Conservation (phyloP, 2,888 invertebrate species). For the Mallateleia sp. region DNA sequence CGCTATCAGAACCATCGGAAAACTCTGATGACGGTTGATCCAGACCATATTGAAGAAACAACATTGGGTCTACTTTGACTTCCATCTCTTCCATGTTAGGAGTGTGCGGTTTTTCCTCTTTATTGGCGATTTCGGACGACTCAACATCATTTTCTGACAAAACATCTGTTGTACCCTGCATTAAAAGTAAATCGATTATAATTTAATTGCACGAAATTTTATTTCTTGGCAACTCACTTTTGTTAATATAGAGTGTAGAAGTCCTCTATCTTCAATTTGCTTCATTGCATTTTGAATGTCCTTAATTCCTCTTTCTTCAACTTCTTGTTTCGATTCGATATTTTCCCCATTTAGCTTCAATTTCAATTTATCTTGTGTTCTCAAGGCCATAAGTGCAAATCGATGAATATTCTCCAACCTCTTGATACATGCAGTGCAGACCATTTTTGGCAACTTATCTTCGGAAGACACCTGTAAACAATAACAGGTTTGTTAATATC, state of each 20-base stretch:
- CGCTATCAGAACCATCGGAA: slow-evolving; percentile 87
- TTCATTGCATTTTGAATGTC: slow-evolving; percentile 86
- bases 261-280: slow-evolving; percentile 90
- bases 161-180: slow-evolving; percentile 86
- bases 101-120: slow-evolving; percentile 82
- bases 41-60: slow-evolving; percentile 91
- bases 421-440: slow-evolving; percentile 92
- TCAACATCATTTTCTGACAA: slow-evolving; percentile 84
- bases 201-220: background rate
- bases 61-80: slow-evolving; percentile 93
- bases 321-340: slow-evolving; percentile 78
- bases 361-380: slow-evolving; percentile 91
- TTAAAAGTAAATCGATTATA: slow-evolving; percentile 20
- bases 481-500: no score
- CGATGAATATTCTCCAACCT: slow-evolving; percentile 92
- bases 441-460: slow-evolving; percentile 93
- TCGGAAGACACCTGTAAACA: slow-evolving; percentile 91
- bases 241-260: slow-evolving; percentile 91
- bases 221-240: slow-evolving; percentile 90
- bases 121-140: slow-evolving; percentile 75
- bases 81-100: slow-evolving; percentile 91
- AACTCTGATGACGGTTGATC: slow-evolving; percentile 89
- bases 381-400: slow-evolving; percentile 92
- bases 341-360: slow-evolving; percentile 68
- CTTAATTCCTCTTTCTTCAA: slow-evolving; percentile 82